A percentile compares a stretch with the other conserved stretches of the same genome.
These are phyloP conservation scores for Lophius piscatorius DNA, from an alignment of 2,113 vertebrate genomes.

Conservation along the genomic window DNA sequence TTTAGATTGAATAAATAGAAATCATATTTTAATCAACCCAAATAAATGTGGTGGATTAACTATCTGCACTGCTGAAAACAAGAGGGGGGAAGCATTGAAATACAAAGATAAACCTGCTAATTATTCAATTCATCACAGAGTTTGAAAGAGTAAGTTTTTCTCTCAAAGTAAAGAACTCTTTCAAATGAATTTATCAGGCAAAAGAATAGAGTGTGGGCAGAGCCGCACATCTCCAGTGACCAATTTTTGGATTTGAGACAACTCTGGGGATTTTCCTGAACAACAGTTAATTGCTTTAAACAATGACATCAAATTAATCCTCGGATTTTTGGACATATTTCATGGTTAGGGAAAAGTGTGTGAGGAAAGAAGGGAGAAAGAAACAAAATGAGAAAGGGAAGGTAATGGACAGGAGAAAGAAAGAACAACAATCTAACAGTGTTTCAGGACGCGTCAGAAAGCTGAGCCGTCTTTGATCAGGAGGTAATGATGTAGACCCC, in stretches of 20 bases:
- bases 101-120: conserved; percentile 52
- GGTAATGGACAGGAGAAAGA: conserved; percentile 18
- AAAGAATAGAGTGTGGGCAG: conserved; percentile 52
- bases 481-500: conserved; percentile 57
- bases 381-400: neutral
- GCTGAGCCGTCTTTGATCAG: too few relatives aligned
- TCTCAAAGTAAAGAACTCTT: conserved; percentile 38
- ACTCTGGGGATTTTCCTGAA: conserved; percentile 68
- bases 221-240: conserved; percentile 59
- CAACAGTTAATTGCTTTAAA: conserved; percentile 74
- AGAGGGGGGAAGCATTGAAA: conserved; percentile 41
- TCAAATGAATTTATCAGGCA: conserved; percentile 44
- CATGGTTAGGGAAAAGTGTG: conserved; percentile 30
- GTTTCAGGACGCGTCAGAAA: too few relatives aligned
- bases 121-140: conserved; percentile 59
- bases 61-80: conserved; percentile 37
- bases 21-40: conserved; percentile 63
- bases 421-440: conserved; percentile 34
- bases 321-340: conserved; percentile 68
- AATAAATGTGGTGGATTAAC: conserved; percentile 65
- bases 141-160: conserved; percentile 14
- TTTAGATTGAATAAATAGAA: conserved; percentile 61
- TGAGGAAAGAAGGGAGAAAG: neutral
- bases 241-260: conserved; percentile 69
- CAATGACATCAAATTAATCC: conserved; percentile 64